These are phyloP conservation scores for Crotophaga sulcirostris DNA, from an alignment of 2,113 vertebrate genomes.

Conservation along the genomic window DNA sequence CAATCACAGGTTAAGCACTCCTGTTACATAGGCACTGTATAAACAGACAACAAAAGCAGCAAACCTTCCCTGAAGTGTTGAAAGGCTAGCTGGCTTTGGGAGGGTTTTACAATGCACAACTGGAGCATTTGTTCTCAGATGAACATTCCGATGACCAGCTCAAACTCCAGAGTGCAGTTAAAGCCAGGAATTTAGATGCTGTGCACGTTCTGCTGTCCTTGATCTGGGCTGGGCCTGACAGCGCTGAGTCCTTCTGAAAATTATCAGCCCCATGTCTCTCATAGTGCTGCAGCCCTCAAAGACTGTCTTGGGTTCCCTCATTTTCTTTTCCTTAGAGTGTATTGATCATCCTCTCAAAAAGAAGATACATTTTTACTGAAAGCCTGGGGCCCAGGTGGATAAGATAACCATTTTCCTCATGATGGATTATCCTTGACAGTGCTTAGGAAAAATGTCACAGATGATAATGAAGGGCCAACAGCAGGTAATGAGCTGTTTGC, in stretches of 20 bases:
- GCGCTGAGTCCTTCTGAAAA: neutral
- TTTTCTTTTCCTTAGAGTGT: neutral
- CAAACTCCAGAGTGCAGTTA: neutral
- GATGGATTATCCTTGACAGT: constrained; percentile 57
- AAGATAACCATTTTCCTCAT: constrained; percentile 19
- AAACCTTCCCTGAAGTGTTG: neutral
- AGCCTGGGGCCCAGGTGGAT: neutral
- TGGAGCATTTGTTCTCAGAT: neutral
- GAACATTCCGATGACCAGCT: neutral
- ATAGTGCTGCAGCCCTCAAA: neutral
- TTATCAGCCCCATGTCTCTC: neutral
- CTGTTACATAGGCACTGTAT: neutral
- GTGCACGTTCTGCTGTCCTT: neutral
- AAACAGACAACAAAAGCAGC: neutral
- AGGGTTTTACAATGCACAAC: neutral
- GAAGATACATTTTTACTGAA: constrained; percentile 4
- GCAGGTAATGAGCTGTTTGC: neutral
- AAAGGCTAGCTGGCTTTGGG: neutral
- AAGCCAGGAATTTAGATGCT: neutral
- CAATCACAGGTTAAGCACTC: neutral
- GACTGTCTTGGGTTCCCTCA: neutral
- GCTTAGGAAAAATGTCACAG: constrained; percentile 41
- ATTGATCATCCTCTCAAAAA: neutral
- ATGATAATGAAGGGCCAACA: constrained; percentile 16
- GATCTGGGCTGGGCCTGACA: neutral